Base-by-base conservation (phyloP, 30 jellyfish, hydroid and myxozoan species). In the Cassiopea andromeda region DNA sequence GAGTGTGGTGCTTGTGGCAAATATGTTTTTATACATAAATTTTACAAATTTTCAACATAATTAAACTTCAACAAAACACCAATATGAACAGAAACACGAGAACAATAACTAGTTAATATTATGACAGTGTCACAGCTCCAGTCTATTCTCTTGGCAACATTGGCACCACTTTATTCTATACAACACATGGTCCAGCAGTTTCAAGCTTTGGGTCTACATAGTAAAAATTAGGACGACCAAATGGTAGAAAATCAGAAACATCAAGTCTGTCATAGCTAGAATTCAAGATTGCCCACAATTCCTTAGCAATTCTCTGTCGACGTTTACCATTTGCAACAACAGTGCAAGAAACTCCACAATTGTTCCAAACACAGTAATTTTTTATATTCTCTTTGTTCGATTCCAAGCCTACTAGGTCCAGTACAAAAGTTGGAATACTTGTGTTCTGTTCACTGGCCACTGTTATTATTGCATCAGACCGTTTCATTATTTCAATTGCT, bases 161-260 rank as follows among this genome's bases (percentile, higher is more conserved):
- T 6, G 19, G 27, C 43, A 1, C 14, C 43, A 57, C 7, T 57
- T 7, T 13, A 57, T 57, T 70, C 79, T 79, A 91, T 59, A 91
- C 97, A 77, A 91, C 97, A 61, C 97, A 91, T 14, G 97, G 97
- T 19, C 97, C 97, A 4, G 97, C 97, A 10, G 97, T 91, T 84
- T 91, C 97, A 78, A 91, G 66, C 86, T 91, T 91, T 58, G 97
- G 97, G 66, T 91, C 97, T 49, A 92, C 90, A 48, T 84, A 70
- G 54, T 91, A 91, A 47, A 71, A 49, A 43, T 83, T 82, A 19
- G 97, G 97, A 27, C 18, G 74, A 7, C 97, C 97, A 79, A 91
- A 91, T 1, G 97, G 97, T 19, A 91, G 77, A 73, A 91, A 80
- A 66, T 91, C 97, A 1, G 97, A 91, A 45, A 91, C 92, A 71